phyloP scores from a whole-genome alignment of 2,888 invertebrate species.

The Drosophila koepferae region DNA sequence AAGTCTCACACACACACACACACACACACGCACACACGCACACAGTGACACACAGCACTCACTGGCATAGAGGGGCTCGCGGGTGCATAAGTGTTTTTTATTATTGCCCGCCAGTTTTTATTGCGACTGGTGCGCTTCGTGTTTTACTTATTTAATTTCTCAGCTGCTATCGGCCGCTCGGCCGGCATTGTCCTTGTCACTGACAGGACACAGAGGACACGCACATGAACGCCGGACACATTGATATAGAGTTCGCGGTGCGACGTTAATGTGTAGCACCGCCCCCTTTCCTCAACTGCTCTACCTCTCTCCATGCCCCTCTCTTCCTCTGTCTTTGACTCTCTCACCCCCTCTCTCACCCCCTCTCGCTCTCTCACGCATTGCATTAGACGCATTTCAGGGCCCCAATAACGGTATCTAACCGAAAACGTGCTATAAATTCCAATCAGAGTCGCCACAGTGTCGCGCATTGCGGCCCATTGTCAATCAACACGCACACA shows the following conservation, averaged over 20 bases:
- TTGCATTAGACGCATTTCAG: constrained; percentile 47
- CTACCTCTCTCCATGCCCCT: not conserved
- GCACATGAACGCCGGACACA: constrained; percentile 49
- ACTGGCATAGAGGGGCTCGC: constrained; percentile 2
- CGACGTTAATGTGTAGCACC: constrained; percentile 20
- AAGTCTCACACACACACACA: constrained; percentile 62
- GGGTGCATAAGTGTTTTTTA: constrained; percentile 44
- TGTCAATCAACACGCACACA: constrained; percentile 58
- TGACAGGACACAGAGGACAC: constrained; percentile 56
- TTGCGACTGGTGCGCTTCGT: constrained; percentile 54
- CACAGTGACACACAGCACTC: constrained; percentile 12
- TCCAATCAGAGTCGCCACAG: constrained; percentile 64
- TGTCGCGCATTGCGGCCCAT: constrained; percentile 49
- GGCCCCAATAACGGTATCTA: constrained; percentile 52
- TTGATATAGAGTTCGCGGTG: constrained; percentile 36
- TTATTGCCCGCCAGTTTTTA: constrained; percentile 67
- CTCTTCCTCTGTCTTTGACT: not conserved
- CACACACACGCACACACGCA: constrained; percentile 46
- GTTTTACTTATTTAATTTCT: constrained; percentile 78
- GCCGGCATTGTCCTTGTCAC: constrained; percentile 61
- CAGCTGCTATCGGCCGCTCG: constrained; percentile 33
- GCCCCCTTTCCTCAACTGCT: not conserved
- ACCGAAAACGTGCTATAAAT: constrained; percentile 70
- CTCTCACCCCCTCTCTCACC: not conserved
- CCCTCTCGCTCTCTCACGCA: not conserved